These are phyloP conservation scores for Hirtodrosophila histrioides DNA, from an alignment of 2,888 invertebrate genomes.

Conservation along the genomic window DNA sequence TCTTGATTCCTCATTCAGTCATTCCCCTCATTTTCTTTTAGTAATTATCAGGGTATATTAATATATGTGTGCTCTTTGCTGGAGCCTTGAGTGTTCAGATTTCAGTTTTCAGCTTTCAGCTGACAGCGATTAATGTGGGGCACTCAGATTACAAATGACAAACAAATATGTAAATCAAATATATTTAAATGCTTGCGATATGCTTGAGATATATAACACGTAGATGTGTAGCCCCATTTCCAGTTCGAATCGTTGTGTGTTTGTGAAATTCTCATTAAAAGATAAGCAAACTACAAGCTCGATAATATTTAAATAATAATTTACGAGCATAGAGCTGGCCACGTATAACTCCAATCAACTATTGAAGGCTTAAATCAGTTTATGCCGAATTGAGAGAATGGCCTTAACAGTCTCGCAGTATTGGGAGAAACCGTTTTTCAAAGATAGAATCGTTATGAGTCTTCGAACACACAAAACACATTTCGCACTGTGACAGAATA, in stretches of 20 bases:
- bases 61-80: neutral
- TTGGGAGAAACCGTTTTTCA: constrained; percentile 7
- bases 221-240: constrained; percentile 1
- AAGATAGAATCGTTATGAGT: constrained; percentile 12
- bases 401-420: neutral
- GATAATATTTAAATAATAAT: constrained; percentile 52
- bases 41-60: neutral
- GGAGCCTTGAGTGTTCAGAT: neutral
- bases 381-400: constrained; percentile 1
- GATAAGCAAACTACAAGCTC: constrained; percentile 46
- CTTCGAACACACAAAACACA: constrained; percentile 4
- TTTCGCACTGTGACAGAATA: constrained; percentile 46
- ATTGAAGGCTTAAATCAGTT: constrained; percentile 21
- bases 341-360: constrained; percentile 6
- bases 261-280: constrained; percentile 50
- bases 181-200: constrained; percentile 38
- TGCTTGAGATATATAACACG: constrained; percentile 31
- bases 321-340: constrained; percentile 21
- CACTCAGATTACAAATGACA: constrained; percentile 44
- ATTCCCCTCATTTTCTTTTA: no score
- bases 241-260: constrained; percentile 5
- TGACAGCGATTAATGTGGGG: constrained; percentile 57
- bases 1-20: no score
- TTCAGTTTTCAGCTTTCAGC: constrained; percentile 7
- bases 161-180: constrained; percentile 52